Base-by-base conservation (phyloP, 2,797 vertebrate species). In the Oryzias dopingdopingensis region DNA sequence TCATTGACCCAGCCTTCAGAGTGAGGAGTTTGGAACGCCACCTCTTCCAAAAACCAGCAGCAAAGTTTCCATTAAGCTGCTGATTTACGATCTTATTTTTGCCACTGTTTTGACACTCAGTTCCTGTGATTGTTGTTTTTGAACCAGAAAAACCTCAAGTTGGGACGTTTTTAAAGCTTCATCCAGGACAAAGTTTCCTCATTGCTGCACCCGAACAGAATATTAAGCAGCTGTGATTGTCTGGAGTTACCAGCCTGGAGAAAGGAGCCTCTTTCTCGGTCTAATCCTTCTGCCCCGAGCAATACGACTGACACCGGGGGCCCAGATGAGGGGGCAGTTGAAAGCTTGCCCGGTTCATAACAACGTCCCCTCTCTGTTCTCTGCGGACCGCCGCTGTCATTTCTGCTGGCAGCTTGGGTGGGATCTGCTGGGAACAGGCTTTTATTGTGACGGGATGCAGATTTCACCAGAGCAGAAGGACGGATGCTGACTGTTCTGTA, bases 191-290 rank as follows among this genome's bases (percentile, higher is more conserved):
- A 24, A n/a, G 23, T 60, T 57, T 26, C 52, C 59, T 67, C 5
- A 7, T 53, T 66, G 58, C 14, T 43, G 22, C 24, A 37, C 74
- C 67, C 65, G 79, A 82, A 63, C 67, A 44, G 85, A 83, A 87
- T 84, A 76, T 60, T 66, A 85, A 88, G 83, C 80, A 72, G 59
- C 22, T 18, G 42, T 18, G 52, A 77, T 77, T 79, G 78, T 86
- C 51, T 62, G 16, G 63, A 63, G 61, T 59, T 66, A 69, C 65
- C 61, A 55, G 54, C 53, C 69, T 46, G 59, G 77, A 80, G 66
- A 81, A 85, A 79, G 70, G 68, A 47, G 22, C 52, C 59, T 20
- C 53, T 72, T 67, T 80, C 55, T 73, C 16, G 26, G 49, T 63
- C 49, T 80, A 76, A 84, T 81, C 66, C 62, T 18, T 51, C 10